These are phyloP conservation scores for Nasonia vitripennis DNA, from an alignment of 1,140 invertebrate species.

Conservation along the genomic window DNA sequence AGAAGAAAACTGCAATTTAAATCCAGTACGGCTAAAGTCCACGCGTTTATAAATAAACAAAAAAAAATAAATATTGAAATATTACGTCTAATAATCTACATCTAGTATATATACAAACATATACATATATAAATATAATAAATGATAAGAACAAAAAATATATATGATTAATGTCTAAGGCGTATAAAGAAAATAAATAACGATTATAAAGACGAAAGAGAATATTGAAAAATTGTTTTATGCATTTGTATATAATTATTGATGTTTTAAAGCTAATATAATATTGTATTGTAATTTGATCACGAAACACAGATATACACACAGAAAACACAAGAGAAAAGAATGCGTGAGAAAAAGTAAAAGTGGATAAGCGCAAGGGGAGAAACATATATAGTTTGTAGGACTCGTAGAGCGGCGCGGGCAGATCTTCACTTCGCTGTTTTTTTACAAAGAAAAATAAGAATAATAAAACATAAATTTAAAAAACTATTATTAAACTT, in stretches of 20 bases:
- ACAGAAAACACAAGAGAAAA: conserved; percentile 33
- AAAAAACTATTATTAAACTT: conserved; percentile 57
- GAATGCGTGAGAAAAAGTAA: conserved; percentile 11
- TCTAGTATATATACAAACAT: conserved; percentile 63
- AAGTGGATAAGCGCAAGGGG: conserved; percentile 10
- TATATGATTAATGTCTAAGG: conserved; percentile 67
- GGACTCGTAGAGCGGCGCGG: conserved; percentile 28
- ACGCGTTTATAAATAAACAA: conserved; percentile 70
- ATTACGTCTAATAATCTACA: conserved; percentile 66
- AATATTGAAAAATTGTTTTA: conserved; percentile 66
- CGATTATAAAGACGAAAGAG: conserved; percentile 57
- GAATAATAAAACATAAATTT: conserved; percentile 39
- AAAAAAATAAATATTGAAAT: conserved; percentile 68
- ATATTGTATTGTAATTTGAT: conserved; percentile 65
- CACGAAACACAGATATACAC: conserved; percentile 44
- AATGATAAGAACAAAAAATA: conserved; percentile 64
- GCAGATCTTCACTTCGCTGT: conserved; percentile 27
- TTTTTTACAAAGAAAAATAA: conserved; percentile 51
- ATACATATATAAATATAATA: conserved; percentile 64
- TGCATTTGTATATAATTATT: conserved; percentile 71
- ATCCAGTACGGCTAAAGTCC: conserved; percentile 68
- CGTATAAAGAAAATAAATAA: conserved; percentile 58
- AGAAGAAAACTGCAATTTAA: conserved; percentile 45
- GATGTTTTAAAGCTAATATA: conserved; percentile 66
- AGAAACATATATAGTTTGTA: not conserved